Evolutionary conservation across 2,888 invertebrate genomes (phyloP), one percentile per base, ranked within the genome.

Genomic region (Rugalucina vietnamica): DNA sequence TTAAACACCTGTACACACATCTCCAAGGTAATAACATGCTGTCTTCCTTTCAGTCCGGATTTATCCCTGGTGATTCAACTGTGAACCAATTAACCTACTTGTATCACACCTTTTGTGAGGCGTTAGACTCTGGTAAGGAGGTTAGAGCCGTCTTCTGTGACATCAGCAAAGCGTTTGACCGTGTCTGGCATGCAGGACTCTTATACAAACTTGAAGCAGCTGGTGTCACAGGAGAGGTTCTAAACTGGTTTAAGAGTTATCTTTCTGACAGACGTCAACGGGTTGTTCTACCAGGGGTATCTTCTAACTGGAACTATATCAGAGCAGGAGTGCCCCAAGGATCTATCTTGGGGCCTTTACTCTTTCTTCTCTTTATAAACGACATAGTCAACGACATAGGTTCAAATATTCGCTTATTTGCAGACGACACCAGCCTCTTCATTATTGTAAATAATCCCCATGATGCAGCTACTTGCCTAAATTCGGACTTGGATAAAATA

Each of bases 91-190:
- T 79, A 24, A 24, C 49, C 0, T 50, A 39, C 50, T 27, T 85
- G 0, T 76, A 81, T 50, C 12, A 81, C 60, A 71, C 36, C 0
- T 78, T 82, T 57, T 32, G 78, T 29, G 65, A 78, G 18, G 65
- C 72, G 18, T 18, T 86, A 12, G 81, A 84, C 69, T 14, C 36
- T 39, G 81, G 76, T 21, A 71, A 78, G 70, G 81, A 86, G 49
- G 76, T 86, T 1, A 29, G 81, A 69, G 73, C 74, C 27, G 65
- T 83, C 18, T 84, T 81, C 60, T 81, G 60, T 54, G 83, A 86
- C 39, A 81, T 83, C 12, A 75, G 75, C 24, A 83, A 86, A 36
- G 83, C 86, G 14, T 86, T 86, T 73, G 86, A 86, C 54, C 71
- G 74, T 37, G 78, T 82, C 8, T 76, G 80, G 76, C 77, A 79